Percentiles rank a stretch among this genome's conserved stretches.
Conservation (phyloP, 2,797 vertebrate species). For the Prionace glauca region DNA sequence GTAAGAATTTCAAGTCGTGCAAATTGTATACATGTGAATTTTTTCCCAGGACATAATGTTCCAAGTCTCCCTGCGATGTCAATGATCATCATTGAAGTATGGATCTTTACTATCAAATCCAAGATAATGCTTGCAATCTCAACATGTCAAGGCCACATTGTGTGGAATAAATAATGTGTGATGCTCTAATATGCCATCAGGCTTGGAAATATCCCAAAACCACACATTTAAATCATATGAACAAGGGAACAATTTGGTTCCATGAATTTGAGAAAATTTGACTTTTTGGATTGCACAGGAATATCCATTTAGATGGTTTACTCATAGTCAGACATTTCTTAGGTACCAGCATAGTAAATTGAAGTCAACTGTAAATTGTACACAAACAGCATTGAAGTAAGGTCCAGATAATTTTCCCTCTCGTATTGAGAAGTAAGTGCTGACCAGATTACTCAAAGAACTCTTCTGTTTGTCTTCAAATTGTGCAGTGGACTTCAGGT, state of each 20-base stretch:
- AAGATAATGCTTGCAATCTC: conserved; percentile 92
- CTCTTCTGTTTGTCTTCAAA: background rate
- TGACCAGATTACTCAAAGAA: background rate
- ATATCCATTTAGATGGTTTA: conserved; percentile 71
- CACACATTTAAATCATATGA: conserved; percentile 94
- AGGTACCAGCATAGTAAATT: conserved; percentile 85
- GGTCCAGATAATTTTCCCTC: background rate
- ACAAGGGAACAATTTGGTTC: conserved; percentile 72
- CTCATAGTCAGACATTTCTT: conserved; percentile 68
- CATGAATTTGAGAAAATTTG: conserved; percentile 85
- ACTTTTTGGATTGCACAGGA: conserved; percentile 80
- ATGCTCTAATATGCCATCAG: conserved; percentile 76
- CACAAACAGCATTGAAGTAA: background rate
- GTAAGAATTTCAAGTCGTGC: background rate
- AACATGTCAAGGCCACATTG: conserved; percentile 80
- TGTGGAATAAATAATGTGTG: conserved; percentile 80
- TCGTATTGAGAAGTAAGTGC: background rate
- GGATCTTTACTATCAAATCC: conserved; percentile 89
- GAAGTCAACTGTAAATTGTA: conserved; percentile 71
- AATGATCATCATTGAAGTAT: conserved; percentile 59
- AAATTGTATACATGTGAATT: background rate
- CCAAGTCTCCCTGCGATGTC: background rate
- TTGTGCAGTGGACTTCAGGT: background rate
- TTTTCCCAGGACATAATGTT: background rate
- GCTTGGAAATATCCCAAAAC: conserved; percentile 82